Percentiles rank a stretch among this genome's conserved stretches.
Evolutionary conservation across 1,140 invertebrate genomes (phyloP).

Genomic region (Batillaria attramentaria): DNA sequence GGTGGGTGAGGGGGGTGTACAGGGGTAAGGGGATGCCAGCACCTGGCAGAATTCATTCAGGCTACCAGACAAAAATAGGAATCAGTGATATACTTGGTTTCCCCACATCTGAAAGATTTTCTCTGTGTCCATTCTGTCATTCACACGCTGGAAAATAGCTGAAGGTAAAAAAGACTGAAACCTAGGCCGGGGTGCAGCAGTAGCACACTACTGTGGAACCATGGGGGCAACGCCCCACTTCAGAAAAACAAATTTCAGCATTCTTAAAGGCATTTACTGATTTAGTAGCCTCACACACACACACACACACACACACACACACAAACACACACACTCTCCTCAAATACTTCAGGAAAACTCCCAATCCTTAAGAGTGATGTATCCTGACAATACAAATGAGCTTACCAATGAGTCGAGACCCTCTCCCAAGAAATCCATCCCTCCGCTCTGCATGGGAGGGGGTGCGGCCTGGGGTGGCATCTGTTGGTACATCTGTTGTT

Average conservation of each 20-base stretch:
- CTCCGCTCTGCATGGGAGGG: constrained; percentile 47
- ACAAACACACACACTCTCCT: not conserved
- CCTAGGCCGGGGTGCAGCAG: no score
- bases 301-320: not conserved
- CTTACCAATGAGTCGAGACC: constrained; percentile 86
- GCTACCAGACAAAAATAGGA: no score
- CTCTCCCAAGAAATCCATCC: constrained; percentile 82
- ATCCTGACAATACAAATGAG: not conserved
- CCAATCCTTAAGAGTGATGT: constrained; percentile 58
- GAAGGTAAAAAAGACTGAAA: no score
- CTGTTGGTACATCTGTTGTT: constrained; percentile 63
- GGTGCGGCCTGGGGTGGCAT: constrained; percentile 63
- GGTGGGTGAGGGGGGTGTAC: no score
- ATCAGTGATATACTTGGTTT: no score
- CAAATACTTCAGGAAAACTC: not conserved
- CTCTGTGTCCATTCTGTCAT: no score
- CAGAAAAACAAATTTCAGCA: constrained; percentile 2
- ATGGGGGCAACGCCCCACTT: no score
- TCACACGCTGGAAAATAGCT: no score
- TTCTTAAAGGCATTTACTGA: not conserved
- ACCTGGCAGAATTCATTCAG: no score
- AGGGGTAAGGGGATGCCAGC: no score
- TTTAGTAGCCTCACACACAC: not conserved
- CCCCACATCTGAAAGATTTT: no score
- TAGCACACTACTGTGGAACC: no score